Conservation (phyloP, 2,797 vertebrate genomes). For the Lacerta viridis region DNA sequence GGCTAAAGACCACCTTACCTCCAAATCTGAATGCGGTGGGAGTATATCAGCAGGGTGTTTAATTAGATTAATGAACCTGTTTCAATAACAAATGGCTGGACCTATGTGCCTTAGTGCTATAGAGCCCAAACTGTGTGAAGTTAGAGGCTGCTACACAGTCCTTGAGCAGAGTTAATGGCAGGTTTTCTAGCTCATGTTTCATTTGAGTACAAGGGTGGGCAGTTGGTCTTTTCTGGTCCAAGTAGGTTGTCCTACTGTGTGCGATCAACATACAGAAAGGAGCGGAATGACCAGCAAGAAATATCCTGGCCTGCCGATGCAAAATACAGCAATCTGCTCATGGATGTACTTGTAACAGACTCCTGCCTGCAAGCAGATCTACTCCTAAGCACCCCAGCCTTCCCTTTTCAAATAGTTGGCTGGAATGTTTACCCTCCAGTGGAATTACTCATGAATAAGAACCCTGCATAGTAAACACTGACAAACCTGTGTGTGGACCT, state of each 20-base stretch:
- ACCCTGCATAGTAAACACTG: neutral
- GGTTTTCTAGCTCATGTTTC: neutral
- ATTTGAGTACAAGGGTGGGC: neutral
- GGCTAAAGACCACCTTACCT: neutral
- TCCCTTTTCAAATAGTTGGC: neutral
- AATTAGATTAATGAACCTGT: neutral
- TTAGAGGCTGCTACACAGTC: neutral
- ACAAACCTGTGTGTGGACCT: slow-evolving; percentile 10
- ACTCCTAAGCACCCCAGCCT: neutral
- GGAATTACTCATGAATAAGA: neutral
- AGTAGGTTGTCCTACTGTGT: neutral
- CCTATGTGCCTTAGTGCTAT: neutral
- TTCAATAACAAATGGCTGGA: neutral
- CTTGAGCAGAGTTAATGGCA: neutral
- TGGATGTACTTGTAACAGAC: neutral
- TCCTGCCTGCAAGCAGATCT: neutral
- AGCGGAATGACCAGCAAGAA: neutral
- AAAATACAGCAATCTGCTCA: neutral
- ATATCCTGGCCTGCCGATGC: neutral
- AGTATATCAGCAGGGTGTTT: neutral
- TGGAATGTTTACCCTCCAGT: neutral
- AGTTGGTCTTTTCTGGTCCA: neutral
- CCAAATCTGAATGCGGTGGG: neutral
- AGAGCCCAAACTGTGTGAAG: neutral
- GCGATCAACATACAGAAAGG: neutral